Percentiles rank a stretch among this genome's conserved stretches.
phyloP scores from a whole-genome alignment of 2,797 vertebrate genomes.

The Apogon talboti region DNA sequence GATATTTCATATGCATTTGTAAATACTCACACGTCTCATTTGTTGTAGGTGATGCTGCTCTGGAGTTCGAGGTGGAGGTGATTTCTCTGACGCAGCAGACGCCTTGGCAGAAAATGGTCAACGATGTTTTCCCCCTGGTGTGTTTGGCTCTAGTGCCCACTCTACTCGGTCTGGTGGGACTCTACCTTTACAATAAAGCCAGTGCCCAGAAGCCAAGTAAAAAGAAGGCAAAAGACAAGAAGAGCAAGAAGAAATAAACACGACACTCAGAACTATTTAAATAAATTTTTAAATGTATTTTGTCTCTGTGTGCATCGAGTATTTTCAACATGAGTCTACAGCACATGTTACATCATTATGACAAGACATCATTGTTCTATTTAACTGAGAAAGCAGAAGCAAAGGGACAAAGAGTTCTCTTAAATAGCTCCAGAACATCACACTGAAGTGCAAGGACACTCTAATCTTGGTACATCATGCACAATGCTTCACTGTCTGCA shows the following conservation, averaged over 20 bases:
- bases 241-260: slow-evolving; percentile 95
- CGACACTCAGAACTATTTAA: slow-evolving; percentile 78
- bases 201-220: slow-evolving; percentile 86
- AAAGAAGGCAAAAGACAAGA: slow-evolving; percentile 96
- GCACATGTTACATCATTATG: no score
- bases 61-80: slow-evolving; percentile 95
- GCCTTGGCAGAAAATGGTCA: slow-evolving; percentile 91
- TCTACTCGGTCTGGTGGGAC: slow-evolving; percentile 91
- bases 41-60: slow-evolving; percentile 86
- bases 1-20: no score
- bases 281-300: slow-evolving; percentile 70
- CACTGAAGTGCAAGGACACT: neutral
- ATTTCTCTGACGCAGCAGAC: slow-evolving; percentile 88
- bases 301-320: slow-evolving; percentile 37
- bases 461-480: neutral
- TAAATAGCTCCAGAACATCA: neutral
- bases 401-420: neutral
- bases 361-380: no score
- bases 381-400: neutral
- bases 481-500: neutral
- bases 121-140: slow-evolving; percentile 88
- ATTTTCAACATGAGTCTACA: neutral
- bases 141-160: slow-evolving; percentile 91
- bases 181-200: slow-evolving; percentile 94
- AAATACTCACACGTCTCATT: neutral